These are phyloP conservation scores for Heliconius nattereri DNA, from an alignment of 1,140 invertebrate genomes.

Conservation along the genomic window DNA sequence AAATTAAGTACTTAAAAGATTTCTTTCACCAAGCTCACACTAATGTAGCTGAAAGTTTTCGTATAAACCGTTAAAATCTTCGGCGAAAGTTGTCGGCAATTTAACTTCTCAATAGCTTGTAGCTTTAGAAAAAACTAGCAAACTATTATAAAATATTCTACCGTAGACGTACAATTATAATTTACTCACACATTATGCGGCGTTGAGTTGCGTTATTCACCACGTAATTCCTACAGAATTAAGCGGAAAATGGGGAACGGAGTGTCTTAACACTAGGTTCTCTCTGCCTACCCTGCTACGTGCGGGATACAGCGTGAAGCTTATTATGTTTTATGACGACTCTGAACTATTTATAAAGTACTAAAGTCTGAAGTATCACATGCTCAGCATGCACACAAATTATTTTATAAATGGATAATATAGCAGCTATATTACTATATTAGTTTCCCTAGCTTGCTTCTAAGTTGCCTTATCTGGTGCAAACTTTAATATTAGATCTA, in stretches of 20 bases:
- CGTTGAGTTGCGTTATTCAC: too few relatives aligned
- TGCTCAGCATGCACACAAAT: background rate
- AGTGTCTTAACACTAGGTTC: background rate
- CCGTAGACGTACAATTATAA: background rate
- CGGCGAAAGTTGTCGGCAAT: background rate
- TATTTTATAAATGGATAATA: constrained; percentile 7
- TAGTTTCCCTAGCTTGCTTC: constrained; percentile 19
- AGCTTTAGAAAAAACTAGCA: background rate
- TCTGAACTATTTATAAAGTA: too few relatives aligned
- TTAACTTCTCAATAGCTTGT: background rate
- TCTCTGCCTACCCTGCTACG: too few relatives aligned
- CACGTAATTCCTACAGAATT: too few relatives aligned
- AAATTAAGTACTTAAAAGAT: background rate
- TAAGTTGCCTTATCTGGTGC: constrained; percentile 22
- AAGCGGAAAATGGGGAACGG: too few relatives aligned
- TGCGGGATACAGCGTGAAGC: too few relatives aligned
- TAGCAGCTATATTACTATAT: background rate
- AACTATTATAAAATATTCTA: background rate
- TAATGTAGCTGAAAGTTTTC: background rate
- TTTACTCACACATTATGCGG: too few relatives aligned
- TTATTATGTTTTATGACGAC: too few relatives aligned
- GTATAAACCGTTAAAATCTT: background rate
- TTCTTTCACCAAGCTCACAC: background rate
- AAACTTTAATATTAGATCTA: constrained; percentile 25
- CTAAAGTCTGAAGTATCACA: too few relatives aligned